A percentile compares a stretch with the other conserved stretches of the same genome.
Evolutionary conservation across 2,888 invertebrate genomes (phyloP).

Genomic region (Pecten maximus): DNA sequence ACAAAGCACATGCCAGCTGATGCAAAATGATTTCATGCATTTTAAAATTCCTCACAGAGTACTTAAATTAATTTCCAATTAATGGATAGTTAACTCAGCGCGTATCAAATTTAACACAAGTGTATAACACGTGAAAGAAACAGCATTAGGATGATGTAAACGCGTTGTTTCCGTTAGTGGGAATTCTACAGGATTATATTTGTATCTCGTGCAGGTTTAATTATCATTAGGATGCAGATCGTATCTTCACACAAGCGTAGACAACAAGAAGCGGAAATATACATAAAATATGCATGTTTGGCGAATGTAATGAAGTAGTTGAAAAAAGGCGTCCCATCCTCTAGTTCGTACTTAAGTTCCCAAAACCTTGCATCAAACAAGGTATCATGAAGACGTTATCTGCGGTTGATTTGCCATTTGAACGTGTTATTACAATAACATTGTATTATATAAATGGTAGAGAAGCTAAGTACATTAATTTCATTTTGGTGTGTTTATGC

Average conservation of each 20-base stretch:
- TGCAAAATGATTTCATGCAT: conserved; percentile 28
- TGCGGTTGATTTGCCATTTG: too few species aligned
- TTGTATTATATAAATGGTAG: too few species aligned
- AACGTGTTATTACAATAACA: too few species aligned
- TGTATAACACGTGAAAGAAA: conserved; percentile 28
- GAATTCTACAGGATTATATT: neutral
- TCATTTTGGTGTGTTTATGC: too few species aligned
- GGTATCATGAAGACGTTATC: too few species aligned
- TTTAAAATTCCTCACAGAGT: conserved; percentile 26
- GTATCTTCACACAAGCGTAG: neutral
- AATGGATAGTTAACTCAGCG: neutral
- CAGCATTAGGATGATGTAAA: neutral
- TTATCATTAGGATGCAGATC: neutral
- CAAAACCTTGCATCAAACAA: too few species aligned
- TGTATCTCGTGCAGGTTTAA: neutral
- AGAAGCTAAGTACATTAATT: too few species aligned
- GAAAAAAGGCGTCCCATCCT: neutral
- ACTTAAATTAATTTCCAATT: conserved; percentile 28
- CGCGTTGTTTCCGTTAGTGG: neutral
- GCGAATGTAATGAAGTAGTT: neutral
- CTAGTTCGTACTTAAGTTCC: too few species aligned
- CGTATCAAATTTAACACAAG: conserved; percentile 22
- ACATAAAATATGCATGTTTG: neutral
- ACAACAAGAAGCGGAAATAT: neutral
- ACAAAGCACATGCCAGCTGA: neutral